A percentile compares a stretch with the other conserved stretches of the same genome.
Conservation (phyloP, 2,888 invertebrate species). For the Gymnoscelis rufifasciata region DNA sequence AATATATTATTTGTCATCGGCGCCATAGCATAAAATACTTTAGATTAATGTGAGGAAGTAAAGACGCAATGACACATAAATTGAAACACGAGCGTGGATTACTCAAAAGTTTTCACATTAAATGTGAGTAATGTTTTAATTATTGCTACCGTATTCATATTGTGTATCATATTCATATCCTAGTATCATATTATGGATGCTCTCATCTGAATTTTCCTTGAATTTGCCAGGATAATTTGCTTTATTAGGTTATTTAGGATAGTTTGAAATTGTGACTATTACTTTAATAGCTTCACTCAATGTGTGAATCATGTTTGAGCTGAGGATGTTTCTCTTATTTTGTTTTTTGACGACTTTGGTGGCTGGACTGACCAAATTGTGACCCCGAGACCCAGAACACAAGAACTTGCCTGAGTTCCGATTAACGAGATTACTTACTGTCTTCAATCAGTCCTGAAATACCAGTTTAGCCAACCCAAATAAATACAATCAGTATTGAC, state of each 20-base stretch:
- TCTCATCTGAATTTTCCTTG: conserved; percentile 15
- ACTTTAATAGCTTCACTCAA: background rate
- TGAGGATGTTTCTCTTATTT: too few species aligned
- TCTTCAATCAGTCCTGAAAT: too few species aligned
- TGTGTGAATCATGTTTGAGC: background rate
- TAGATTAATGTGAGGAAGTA: conserved; percentile 39
- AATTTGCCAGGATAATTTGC: conserved; percentile 9
- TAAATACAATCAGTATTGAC: background rate
- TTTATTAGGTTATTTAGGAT: conserved; percentile 30
- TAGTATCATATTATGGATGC: conserved; percentile 15
- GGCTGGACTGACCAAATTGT: too few species aligned
- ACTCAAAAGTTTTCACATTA: conserved; percentile 45
- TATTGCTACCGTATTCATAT: conserved; percentile 5
- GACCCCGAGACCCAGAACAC: too few species aligned
- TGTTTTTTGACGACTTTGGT: too few species aligned
- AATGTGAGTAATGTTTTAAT: conserved; percentile 37
- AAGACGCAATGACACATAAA: conserved; percentile 58
- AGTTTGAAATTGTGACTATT: conserved; percentile 1
- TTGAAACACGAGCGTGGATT: conserved; percentile 40
- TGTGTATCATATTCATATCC: conserved; percentile 7
- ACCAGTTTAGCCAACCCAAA: too few species aligned
- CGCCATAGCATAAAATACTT: background rate
- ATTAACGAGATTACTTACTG: too few species aligned
- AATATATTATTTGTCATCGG: background rate
- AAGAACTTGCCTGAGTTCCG: too few species aligned